Base-by-base conservation (phyloP, 2,113 vertebrate species). In the Salvator merianae region DNA sequence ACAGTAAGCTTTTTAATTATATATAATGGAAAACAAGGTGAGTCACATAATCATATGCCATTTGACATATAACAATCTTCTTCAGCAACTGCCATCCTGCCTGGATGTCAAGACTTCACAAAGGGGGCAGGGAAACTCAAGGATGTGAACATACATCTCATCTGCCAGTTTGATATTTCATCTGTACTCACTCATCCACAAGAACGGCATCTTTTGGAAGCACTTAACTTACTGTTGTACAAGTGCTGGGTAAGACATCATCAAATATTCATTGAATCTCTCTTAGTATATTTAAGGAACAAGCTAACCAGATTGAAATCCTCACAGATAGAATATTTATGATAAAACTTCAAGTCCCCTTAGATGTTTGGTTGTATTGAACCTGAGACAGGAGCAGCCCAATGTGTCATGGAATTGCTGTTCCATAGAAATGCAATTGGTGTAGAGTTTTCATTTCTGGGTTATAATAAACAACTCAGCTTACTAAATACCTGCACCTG, bases 41-140 rank as follows among this genome's bases (percentile, higher is more conserved):
- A 94, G 86, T 94, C 92, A 94, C 86, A 77, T 93, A 94, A 94
- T 94, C 92, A 94, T 82, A 93, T 84, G 84, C 62, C 70, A 87
- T 91, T 93, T 94, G 94, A 94, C 94, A 94, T 81, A 82, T 91
- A 91, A 88, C 91, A 89, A 91, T 93, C 93, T 91, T 90, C 92
- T 91, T 91, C 82, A 87, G 87, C 79, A 86, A 65, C 72, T 77
- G 92, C 91, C 77, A 90, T 78, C 86, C 93, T 93, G 89, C 94
- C 92, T 73, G 86, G 86, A 75, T 92, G 93, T 94, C 93, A 94
- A 93, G 62, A 63, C 28, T 89, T 40, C 71, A 85, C 75, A 91
- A 92, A 89, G 73, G 79, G 85, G 79, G 83, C 36, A 92, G 85
- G 62, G 0, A 90, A 18, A 22, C 30, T 87, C 16, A 63, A 85